A percentile compares a stretch with the other conserved stretches of the same genome.
Conservation (phyloP, 2,113 vertebrate species). For the human region GRCh38 chr6:168508001-168508500, state of each 20-base stretch:
- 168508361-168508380: neutral
- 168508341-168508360: neutral
- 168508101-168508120: fast-evolving
- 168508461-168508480: neutral
- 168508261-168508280: neutral
- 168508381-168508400: neutral
- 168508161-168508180: neutral
- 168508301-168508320: neutral
- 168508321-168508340: neutral
- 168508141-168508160: fast-evolving
- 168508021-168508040: fast-evolving
- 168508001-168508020: fast-evolving
- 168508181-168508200: neutral
- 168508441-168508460: no score
- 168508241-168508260: neutral
- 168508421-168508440: neutral
- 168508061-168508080: no score
- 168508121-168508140: fast-evolving
- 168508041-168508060: fast-evolving
- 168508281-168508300: neutral
- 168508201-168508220: neutral
- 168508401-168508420: neutral
- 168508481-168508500: neutral
- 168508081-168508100: no score
- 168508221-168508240: neutral